Percentiles rank a stretch among this genome's conserved stretches.
These are phyloP conservation scores for Hirtodrosophila trivittata DNA, from an alignment of 2,888 invertebrate species.

Conservation along the genomic window DNA sequence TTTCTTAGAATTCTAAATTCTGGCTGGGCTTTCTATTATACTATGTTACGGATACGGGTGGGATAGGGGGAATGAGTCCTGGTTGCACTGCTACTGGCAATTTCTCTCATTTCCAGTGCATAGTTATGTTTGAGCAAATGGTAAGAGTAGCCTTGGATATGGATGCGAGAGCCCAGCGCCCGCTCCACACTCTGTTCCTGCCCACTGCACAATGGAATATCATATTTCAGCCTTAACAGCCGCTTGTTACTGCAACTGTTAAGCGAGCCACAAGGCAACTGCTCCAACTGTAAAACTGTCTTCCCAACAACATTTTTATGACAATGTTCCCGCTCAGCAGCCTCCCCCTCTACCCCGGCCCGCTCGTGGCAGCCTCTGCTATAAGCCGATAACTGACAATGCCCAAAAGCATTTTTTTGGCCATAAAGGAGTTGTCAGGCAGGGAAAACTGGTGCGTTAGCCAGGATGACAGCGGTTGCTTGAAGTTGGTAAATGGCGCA, in stretches of 20 bases:
- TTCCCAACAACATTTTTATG: slow-evolving; percentile 64
- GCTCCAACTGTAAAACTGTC: slow-evolving; percentile 33
- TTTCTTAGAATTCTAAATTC: slow-evolving; percentile 57
- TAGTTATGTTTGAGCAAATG: slow-evolving; percentile 65
- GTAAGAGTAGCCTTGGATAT: slow-evolving; percentile 47
- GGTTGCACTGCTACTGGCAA: too few species aligned
- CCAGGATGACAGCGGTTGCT: slow-evolving; percentile 49
- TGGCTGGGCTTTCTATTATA: slow-evolving; percentile 35
- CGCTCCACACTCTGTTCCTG: not conserved
- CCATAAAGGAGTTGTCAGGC: slow-evolving; percentile 73
- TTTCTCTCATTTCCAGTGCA: slow-evolving; percentile 36
- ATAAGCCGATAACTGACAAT: slow-evolving; percentile 77
- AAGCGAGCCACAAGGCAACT: slow-evolving; percentile 37
- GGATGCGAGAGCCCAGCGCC: slow-evolving; percentile 21
- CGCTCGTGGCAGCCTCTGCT: slow-evolving; percentile 22
- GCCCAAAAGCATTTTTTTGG: slow-evolving; percentile 71
- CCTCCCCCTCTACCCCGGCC: slow-evolving; percentile 1
- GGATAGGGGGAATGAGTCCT: too few species aligned
- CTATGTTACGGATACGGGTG: slow-evolving; percentile 23
- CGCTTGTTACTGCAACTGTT: slow-evolving; percentile 55
- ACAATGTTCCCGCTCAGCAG: slow-evolving; percentile 53
- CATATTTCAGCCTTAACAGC: slow-evolving; percentile 71
- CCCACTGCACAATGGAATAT: slow-evolving; percentile 60
- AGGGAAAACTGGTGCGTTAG: slow-evolving; percentile 68
- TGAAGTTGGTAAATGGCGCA: not conserved